Evolutionary conservation across 2,797 vertebrate genomes (phyloP), one percentile per base, ranked within the genome.

Genomic region (Bradypodion pumilum): DNA sequence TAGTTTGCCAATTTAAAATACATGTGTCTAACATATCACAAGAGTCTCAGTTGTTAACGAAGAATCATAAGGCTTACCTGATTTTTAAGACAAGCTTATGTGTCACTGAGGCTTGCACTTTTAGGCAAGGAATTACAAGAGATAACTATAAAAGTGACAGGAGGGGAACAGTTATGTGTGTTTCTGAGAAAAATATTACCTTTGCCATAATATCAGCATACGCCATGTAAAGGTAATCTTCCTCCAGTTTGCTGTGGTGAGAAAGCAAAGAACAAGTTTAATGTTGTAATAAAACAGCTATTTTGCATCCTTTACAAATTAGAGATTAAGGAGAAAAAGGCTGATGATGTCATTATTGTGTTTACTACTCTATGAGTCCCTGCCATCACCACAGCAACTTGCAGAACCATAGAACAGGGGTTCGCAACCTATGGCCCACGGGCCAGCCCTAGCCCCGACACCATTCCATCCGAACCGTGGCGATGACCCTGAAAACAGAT

Each of bases 201-300:
- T 99, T 98, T 81, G 98, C 98, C 98, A 99, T 99, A 93, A 99
- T 99, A 92, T 98, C 98, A 92, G 98, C 98, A 83, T 99, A 99
- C 9, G 98, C 98, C 97, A 99, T 99, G 92, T 99, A 99, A 75
- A 99, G 97, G 85, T 96, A 96, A 93, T 99, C 98, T 92, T 99
- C 98, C 80, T 99, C 98, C 91, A 99, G 83, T 95, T 99, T 99
- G 95, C 98, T 99, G 93, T 66, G 80, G 27, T 90, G 82, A 94
- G 42, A 94, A 75, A 79, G 52, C 80, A 1, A 42, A 87, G 74
- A 75, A 4, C n/a, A 87, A 1, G 59, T n/a, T 81, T 52, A 74
- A 1, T 5, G 19, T 29, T 75, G 49, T 84, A 1, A 56, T 35
- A 25, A 80, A 89, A 88, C 0, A 79, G 5, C 27, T 86, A 13